These are phyloP conservation scores for Drosophila helvetica DNA, from an alignment of 2,888 invertebrate genomes.

Conservation along the genomic window DNA sequence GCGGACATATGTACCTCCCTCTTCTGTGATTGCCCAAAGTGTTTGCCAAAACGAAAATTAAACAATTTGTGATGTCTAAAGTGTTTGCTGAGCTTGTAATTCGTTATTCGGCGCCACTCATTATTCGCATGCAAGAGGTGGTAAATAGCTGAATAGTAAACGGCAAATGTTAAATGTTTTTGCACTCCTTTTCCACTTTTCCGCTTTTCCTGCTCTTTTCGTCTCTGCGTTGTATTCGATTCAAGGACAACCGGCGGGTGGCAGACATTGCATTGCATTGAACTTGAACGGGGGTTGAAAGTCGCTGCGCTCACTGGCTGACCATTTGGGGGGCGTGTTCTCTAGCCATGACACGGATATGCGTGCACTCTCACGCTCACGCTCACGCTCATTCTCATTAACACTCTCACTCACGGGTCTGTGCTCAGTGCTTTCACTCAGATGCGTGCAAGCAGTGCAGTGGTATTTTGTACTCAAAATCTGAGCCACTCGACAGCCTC, in stretches of 20 bases:
- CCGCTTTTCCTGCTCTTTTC: neutral
- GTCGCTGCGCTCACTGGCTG: slow-evolving; percentile 26
- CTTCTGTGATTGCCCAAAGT: neutral
- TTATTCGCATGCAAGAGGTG: neutral
- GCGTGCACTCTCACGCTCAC: slow-evolving; percentile 24
- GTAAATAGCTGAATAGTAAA: neutral
- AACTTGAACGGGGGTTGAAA: slow-evolving; percentile 69
- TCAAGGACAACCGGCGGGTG: slow-evolving; percentile 59
- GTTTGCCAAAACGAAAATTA: slow-evolving; percentile 20
- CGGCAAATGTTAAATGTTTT: slow-evolving; percentile 1
- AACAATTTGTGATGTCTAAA: slow-evolving; percentile 19
- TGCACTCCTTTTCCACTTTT: neutral
- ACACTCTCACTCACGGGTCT: slow-evolving; percentile 3
- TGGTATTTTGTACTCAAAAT: slow-evolving; percentile 34
- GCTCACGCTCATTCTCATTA: slow-evolving; percentile 13
- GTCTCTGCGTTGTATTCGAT: slow-evolving; percentile 17
- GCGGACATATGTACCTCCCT: too few relatives aligned
- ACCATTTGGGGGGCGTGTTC: slow-evolving; percentile 61
- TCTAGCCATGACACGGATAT: slow-evolving; percentile 1
- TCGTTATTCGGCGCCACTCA: neutral
- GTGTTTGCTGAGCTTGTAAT: slow-evolving; percentile 19
- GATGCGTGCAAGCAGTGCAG: slow-evolving; percentile 22
- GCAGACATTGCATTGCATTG: slow-evolving; percentile 67
- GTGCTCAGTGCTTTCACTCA: slow-evolving; percentile 6
- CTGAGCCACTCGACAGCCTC: slow-evolving; percentile 3